A percentile compares a stretch with the other conserved stretches of the same genome.
These are phyloP conservation scores for Equus quagga DNA, from an alignment of 2,113 vertebrate species.

Conservation along the genomic window DNA sequence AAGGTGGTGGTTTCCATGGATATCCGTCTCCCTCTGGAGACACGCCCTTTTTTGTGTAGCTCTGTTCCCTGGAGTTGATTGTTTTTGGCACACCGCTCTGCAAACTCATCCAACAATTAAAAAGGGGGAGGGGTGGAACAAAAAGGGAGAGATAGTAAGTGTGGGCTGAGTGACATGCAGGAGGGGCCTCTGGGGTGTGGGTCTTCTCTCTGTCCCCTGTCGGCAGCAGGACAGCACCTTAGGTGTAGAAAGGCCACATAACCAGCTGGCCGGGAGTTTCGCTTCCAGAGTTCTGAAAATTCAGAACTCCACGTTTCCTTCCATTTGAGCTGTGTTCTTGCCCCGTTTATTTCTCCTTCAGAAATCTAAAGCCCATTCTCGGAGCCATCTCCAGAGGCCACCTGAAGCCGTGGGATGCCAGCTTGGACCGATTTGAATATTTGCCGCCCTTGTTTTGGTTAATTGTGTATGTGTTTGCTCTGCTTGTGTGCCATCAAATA, in stretches of 20 bases:
- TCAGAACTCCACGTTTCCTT: neutral
- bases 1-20: conserved; percentile 90
- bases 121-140: conserved; percentile 72
- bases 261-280: neutral
- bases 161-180: conserved; percentile 65
- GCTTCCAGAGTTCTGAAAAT: neutral
- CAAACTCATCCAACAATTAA: conserved; percentile 90
- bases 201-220: neutral
- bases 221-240: neutral
- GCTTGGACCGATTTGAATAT: conserved; percentile 84
- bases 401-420: conserved; percentile 79
- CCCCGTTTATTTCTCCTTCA: neutral
- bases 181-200: conserved; percentile 44
- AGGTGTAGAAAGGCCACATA: neutral
- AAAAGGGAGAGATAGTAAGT: conserved; percentile 68
- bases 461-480: conserved; percentile 86
- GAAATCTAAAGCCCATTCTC: neutral
- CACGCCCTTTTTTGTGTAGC: conserved; percentile 91
- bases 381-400: conserved; percentile 66
- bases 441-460: conserved; percentile 86
- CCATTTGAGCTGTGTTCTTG: neutral
- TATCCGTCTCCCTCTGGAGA: conserved; percentile 81
- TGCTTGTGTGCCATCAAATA: conserved; percentile 90
- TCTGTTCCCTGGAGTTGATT: conserved; percentile 88
- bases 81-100: conserved; percentile 88